These are phyloP conservation scores for Amiota communis DNA, from an alignment of 2,888 invertebrate genomes.

Conservation along the genomic window DNA sequence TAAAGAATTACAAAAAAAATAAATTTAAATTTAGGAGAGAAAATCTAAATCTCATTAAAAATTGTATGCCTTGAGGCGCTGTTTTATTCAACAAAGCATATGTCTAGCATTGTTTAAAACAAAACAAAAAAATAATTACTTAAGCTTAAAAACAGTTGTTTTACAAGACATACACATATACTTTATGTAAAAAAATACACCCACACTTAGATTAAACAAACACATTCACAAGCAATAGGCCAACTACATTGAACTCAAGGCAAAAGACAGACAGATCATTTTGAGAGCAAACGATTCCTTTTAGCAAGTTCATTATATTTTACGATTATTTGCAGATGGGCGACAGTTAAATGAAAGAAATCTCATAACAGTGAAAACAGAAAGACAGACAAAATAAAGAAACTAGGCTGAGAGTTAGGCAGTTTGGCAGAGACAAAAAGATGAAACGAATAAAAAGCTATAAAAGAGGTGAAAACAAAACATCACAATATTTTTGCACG, in stretches of 20 bases:
- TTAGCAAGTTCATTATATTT: constrained; percentile 29
- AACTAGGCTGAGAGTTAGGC: neutral
- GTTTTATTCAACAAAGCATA: too few species aligned
- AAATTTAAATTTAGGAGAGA: too few species aligned
- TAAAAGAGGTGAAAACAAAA: too few species aligned
- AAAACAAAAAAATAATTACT: too few species aligned
- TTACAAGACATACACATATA: neutral
- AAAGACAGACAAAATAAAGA: neutral
- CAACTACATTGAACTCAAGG: neutral
- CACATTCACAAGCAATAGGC: neutral
- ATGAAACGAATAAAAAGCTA: too few species aligned
- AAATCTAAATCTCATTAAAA: too few species aligned
- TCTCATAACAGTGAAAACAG: neutral
- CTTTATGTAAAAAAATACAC: neutral
- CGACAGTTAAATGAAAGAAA: neutral
- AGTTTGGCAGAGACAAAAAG: too few species aligned
- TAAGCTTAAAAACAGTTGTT: too few species aligned
- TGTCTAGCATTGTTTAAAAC: too few species aligned
- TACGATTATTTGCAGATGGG: constrained; percentile 27
- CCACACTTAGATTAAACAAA: neutral
- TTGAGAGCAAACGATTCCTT: constrained; percentile 8
- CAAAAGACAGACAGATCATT: neutral
- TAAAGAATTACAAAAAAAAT: too few species aligned
- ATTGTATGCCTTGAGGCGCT: too few species aligned
- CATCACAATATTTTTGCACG: neutral